Percentiles rank a stretch among this genome's conserved stretches.
Conservation (phyloP, 2,797 vertebrate genomes). For the Pseudochirops cupreus region DNA sequence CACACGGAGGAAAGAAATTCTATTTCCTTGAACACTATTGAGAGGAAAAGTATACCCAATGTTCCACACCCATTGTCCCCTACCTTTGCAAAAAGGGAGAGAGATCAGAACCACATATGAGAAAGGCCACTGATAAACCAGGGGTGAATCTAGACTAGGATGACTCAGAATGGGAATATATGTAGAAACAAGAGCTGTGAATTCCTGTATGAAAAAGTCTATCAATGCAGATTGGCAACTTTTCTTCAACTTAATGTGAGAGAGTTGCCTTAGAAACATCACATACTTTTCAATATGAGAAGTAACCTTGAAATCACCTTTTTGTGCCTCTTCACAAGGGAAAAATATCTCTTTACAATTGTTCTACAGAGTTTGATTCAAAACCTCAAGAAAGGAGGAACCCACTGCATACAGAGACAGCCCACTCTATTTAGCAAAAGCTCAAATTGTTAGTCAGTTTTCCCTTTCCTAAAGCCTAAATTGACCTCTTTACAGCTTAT, state of each 20-base stretch:
- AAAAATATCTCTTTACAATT: background rate
- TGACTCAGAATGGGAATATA: background rate
- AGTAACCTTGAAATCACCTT: background rate
- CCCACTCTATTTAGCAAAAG: background rate
- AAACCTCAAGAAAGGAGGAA: background rate
- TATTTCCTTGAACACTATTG: background rate
- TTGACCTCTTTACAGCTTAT: background rate
- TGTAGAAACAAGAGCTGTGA: background rate
- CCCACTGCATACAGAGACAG: background rate
- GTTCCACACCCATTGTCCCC: background rate
- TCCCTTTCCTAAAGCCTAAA: background rate
- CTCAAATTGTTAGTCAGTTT: background rate
- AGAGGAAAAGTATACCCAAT: background rate
- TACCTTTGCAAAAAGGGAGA: background rate
- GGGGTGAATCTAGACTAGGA: background rate
- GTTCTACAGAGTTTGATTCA: background rate
- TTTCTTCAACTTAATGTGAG: background rate
- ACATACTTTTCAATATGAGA: background rate
- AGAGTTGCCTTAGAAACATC: background rate
- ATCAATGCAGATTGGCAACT: background rate
- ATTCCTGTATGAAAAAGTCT: background rate
- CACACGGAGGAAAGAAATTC: background rate
- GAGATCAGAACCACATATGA: background rate
- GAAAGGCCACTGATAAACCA: background rate
- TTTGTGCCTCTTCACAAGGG: background rate